Evolutionary conservation across 2,113 vertebrate genomes (phyloP).

Genomic region (Anguilla japonica): DNA sequence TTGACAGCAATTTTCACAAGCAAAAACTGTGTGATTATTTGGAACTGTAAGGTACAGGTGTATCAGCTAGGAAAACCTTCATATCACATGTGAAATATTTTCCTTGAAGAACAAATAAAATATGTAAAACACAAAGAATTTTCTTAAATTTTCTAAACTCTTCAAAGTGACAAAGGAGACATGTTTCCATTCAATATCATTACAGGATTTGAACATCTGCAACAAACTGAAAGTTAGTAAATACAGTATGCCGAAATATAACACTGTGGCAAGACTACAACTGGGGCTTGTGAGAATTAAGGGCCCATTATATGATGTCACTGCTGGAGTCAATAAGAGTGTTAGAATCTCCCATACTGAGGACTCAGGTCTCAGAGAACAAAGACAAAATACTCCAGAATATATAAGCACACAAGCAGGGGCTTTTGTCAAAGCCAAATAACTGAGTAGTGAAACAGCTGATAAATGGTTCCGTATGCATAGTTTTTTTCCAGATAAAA

Average conservation of each 20-base stretch:
- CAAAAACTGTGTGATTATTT: no score
- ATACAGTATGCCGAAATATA: neutral
- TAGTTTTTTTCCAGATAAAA: neutral
- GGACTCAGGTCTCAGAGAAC: neutral
- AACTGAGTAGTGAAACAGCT: neutral
- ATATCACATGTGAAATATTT: no score
- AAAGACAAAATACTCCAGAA: neutral
- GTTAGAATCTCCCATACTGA: neutral
- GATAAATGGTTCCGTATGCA: slow-evolving; percentile 9
- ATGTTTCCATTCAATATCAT: no score
- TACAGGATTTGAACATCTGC: no score
- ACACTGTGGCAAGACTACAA: neutral
- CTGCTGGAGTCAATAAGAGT: neutral
- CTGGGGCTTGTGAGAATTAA: neutral
- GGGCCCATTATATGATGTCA: neutral
- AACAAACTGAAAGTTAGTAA: no score
- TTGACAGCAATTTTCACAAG: no score
- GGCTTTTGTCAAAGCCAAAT: slow-evolving; percentile 14
- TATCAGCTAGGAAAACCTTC: no score
- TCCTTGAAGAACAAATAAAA: no score
- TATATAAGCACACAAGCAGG: neutral
- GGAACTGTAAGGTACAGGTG: no score
- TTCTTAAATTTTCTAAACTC: no score
- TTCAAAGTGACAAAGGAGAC: no score
- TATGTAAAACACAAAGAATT: no score